Base-by-base conservation (phyloP, 2,113 vertebrate species). In the Chauna torquata region DNA sequence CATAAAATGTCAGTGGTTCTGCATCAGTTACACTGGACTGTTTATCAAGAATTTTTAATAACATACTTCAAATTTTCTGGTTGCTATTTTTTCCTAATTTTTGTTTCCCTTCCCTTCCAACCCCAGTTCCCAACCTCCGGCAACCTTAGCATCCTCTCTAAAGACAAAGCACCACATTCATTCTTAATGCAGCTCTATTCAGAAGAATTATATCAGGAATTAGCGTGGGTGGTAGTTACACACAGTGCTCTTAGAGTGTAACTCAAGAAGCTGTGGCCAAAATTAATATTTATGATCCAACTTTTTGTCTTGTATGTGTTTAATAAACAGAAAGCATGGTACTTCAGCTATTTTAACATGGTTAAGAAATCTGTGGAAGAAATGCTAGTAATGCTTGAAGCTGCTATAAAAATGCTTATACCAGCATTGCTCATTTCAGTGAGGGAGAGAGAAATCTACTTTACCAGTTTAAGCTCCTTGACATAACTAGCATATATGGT, bases 141-240 rank as follows among this genome's bases (percentile, higher is more conserved):
- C 42, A 68, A 24, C 77, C 15, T 61, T 22, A 34, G 59, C 82
- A 79, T 78, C 70, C 79, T 71, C 77, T 82, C 54, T 80, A 69
- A 45, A 74, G 78, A 88, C 82, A 92, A 86, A 95, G 54, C 40
- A 24, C 64, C 6, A 5, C 79, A 96, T 94, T 90, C n/a, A 92
- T 88, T 59, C 66, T 42, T 57, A 79, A 57, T 34, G 75, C 64
- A 3, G 1, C 66, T 75, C 57, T 36, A 3, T 54, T 90, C 57
- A 72, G 49, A 66, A 75, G 81, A 91, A 90, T 79, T 89, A 72
- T 0, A 90, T 64, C 76, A 92, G 90, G 86, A 96, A 92, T 96
- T 90, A 86, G 82, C 12, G 80, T 90, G 86, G 86, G 68, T 92
- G 82, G 61, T 52, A 93, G 88, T 75, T 91, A 34, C 50, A 65